Evolutionary conservation across 23 tunicate genomes (phyloP), one percentile per base, ranked within the genome.

Genomic region (Corella eumyota): DNA sequence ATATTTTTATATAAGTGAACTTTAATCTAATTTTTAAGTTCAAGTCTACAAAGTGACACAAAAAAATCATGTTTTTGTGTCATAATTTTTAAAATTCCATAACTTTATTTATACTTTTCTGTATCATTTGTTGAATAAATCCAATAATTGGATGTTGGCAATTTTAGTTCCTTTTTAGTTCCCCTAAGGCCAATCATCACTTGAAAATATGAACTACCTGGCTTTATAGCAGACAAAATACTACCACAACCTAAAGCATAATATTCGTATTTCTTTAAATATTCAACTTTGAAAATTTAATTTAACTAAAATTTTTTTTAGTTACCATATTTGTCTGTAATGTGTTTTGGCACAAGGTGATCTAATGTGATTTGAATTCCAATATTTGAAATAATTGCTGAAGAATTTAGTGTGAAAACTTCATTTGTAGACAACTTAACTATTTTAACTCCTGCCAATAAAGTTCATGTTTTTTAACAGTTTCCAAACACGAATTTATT

Each of bases 121-220:
- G 45, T 36, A 40, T 71, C 53, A n/a, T 64, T 58, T 45, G 67
- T 25, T 15, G 55, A 40, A 36, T 45, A 69, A 13, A 85, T 72
- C 94, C 94, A 85, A 37, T 31, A 85, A 30, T 85, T 72, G 21
- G 72, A 38, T 3, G 37, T 34, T 27, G 33, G 46, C 47, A 85
- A 50, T 3, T 57, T 36, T 2, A 85, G 38, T 20, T 85, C 94
- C 32, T 76, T 56, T 25, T 56, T 56, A 6, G 83, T 65, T 22
- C 94, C 94, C 19, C 76, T 58, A 9, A 85, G 59, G 17, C 94
- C 94, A 45, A 85, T 69, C 58, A 85, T 38, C 25, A 74, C 34
- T 76, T 85, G 94, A 15, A 85, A 58, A 53, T 84, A 75, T 30
- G 58, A 50, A 13, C 49, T 6, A 32, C 78, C 78, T 40, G 66